A percentile compares a stretch with the other conserved stretches of the same genome.
These are phyloP conservation scores for Euwallacea fornicatus DNA, from an alignment of 1,140 invertebrate genomes.

Conservation along the genomic window DNA sequence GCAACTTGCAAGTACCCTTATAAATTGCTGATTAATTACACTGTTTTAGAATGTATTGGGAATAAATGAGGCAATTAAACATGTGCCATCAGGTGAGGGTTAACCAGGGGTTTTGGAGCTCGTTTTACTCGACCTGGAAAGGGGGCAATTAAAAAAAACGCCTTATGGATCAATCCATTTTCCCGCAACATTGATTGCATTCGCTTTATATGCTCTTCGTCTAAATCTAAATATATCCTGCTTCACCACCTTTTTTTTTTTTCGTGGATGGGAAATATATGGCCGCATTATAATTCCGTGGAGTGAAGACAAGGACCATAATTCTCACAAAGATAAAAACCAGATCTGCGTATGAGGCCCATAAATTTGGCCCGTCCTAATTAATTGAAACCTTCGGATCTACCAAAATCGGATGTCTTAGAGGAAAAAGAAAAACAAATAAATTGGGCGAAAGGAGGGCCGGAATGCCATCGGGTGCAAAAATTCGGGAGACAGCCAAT, in stretches of 20 bases:
- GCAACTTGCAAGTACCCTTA: too few species aligned
- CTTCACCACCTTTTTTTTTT: background rate
- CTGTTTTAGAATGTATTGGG: too few species aligned
- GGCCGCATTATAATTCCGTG: slow-evolving; percentile 30
- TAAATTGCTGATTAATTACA: too few species aligned
- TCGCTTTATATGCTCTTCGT: too few species aligned
- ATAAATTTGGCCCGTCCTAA: slow-evolving; percentile 33
- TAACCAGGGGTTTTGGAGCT: too few species aligned
- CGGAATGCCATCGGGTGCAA: slow-evolving; percentile 26
- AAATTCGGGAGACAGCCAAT: slow-evolving; percentile 35
- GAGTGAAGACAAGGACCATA: slow-evolving; percentile 25
- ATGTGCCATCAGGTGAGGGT: too few species aligned
- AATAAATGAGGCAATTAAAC: too few species aligned
- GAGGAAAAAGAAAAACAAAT: slow-evolving; percentile 21
- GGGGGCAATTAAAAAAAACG: too few species aligned
- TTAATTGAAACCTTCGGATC: slow-evolving; percentile 36
- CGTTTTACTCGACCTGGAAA: too few species aligned
- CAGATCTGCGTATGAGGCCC: slow-evolving; percentile 31
- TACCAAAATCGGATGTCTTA: slow-evolving; percentile 20
- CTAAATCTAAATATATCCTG: slow-evolving; percentile 9
- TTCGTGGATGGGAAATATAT: slow-evolving; percentile 19
- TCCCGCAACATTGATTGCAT: too few species aligned
- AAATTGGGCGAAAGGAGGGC: slow-evolving; percentile 5
- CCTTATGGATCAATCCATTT: too few species aligned
- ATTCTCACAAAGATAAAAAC: slow-evolving; percentile 37